Base-by-base conservation (phyloP, 2,797 vertebrate genomes). In the Sciurus vulgaris region DNA sequence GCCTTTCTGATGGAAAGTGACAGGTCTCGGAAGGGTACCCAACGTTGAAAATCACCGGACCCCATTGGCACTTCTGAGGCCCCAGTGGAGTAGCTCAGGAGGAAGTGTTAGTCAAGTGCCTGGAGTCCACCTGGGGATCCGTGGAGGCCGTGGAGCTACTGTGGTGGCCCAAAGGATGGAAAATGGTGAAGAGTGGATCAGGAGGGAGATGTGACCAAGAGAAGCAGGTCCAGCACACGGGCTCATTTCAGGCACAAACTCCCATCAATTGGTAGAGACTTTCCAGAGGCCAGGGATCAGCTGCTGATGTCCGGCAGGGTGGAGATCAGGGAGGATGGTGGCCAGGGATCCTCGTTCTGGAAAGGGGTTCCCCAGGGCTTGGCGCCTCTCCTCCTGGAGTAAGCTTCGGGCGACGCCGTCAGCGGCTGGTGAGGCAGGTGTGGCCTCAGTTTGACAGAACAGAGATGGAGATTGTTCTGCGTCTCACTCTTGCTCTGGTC, bases 181-280 rank as follows among this genome's bases (percentile, higher is more conserved):
- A 20, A 61, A 24, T 28, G 30, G n/a, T 35, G 44, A 65, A 28
- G 56, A 47, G 72, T 8, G 20, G 13, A 13, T 44, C 49, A 18
- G 28, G 47, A 54, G 17, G 35, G 4, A n/a, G 4, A 11, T 10
- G 74, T 44, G 11, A 38, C 70, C 0, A 14, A 30, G 67, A 0
- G 3, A 49, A 67, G 89, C n/a, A 73, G 44, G 7, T 47, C 44
- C 44, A 47, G 44, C 44, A 47, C 9, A 47, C 9, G 6, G 44
- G 44, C 44, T 9, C 44, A 47, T 47, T 47, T 47, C 44, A 7
- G 17, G 22, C 38, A 35, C 47, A 33, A 3, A 26, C 33, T 33
- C 91, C 11, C 65, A 18, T 14, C 3, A 2, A 8, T 18, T 1
- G 12, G 56, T 44, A 38, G 35, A 84, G 35, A 67, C 33, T 91